phyloP scores from a whole-genome alignment of 2,797 vertebrate species.

The Platalea minor region DNA sequence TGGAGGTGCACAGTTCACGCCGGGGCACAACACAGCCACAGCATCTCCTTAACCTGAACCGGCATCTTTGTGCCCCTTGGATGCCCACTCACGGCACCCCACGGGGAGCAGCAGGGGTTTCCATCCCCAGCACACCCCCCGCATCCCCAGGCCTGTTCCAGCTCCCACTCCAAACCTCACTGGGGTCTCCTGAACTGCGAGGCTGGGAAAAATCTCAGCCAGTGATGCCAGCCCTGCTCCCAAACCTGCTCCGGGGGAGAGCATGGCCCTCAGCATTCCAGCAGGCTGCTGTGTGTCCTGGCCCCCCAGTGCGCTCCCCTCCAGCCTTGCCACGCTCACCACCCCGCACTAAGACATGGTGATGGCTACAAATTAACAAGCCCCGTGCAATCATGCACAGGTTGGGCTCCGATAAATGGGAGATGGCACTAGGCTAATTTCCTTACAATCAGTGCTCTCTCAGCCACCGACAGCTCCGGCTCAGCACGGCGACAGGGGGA shows the following conservation, averaged over 20 bases:
- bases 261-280: background rate
- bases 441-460: background rate
- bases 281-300: background rate
- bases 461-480: background rate
- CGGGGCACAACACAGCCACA: background rate
- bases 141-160: background rate
- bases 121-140: background rate
- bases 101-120: background rate
- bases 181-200: background rate
- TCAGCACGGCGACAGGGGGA: background rate
- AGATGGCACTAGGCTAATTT: background rate
- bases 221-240: background rate
- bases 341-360: background rate
- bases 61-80: background rate
- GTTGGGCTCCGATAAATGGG: background rate
- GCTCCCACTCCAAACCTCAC: background rate
- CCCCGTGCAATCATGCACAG: background rate
- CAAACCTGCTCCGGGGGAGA: background rate
- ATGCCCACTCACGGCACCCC: background rate
- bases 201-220: background rate
- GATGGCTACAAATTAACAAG: background rate
- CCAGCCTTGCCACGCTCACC: background rate
- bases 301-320: too few relatives aligned
- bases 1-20: rapidly evolving
- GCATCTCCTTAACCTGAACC: background rate